These are phyloP conservation scores for Crambe crambe DNA, from an alignment of 37 sponge, comb jelly and placozoan species.

Conservation along the genomic window DNA sequence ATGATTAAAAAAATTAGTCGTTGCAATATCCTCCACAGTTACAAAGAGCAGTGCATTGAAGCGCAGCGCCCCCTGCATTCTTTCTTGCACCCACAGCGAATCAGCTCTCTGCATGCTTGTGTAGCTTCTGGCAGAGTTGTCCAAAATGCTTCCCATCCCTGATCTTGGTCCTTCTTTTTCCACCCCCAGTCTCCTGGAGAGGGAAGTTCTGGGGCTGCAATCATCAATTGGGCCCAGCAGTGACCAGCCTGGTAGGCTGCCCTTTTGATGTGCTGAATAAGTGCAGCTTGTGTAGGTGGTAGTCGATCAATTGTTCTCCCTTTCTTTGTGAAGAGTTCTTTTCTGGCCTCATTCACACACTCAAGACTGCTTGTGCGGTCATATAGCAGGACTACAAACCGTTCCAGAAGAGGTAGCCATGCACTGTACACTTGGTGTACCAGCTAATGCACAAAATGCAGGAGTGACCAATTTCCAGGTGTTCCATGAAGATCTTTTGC, in stretches of 20 bases:
- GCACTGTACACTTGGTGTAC: too few species aligned
- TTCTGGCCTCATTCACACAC: neutral
- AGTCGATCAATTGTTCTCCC: too few species aligned
- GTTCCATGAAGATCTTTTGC: too few species aligned
- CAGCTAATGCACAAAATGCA: too few species aligned
- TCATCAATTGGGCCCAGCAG: neutral
- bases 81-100: too few species aligned
- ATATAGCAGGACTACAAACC: neutral
- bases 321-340: neutral
- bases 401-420: neutral
- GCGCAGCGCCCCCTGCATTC: neutral
- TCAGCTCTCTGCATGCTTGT: neutral
- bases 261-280: neutral
- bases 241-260: slow-evolving; percentile 6
- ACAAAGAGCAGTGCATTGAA: neutral
- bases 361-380: neutral
- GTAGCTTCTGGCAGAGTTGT: neutral
- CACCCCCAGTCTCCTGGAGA: neutral
- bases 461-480: too few species aligned
- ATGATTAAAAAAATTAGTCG: neutral
- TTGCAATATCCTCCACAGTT: neutral
- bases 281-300: neutral
- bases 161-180: neutral
- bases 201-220: neutral
- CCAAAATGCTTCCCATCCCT: neutral